Base-by-base conservation (phyloP, 2,888 invertebrate species). In the Tenthredo distinguenda region DNA sequence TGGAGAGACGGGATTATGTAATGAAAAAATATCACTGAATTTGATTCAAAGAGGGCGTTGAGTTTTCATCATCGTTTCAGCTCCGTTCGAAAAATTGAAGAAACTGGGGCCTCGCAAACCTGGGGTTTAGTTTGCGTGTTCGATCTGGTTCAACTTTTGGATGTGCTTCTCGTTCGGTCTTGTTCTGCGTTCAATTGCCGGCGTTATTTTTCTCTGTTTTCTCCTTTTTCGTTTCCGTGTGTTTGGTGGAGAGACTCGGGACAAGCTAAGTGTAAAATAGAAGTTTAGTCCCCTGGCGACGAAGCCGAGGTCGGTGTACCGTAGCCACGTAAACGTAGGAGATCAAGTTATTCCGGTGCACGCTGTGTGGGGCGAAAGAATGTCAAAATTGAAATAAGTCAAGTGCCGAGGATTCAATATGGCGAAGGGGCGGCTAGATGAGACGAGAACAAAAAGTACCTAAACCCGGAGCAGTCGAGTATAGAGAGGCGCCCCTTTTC, bases 301-400 rank as follows among this genome's bases (percentile, higher is more conserved):
- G 43, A 47, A 40, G 68, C 68, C 83, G 83, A 83, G 83, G 83
- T 83, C 83, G 83, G 81, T 81, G 81, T 81, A 81, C 81, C 81
- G 81, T 62, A 40, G 81, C 81, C 18, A n/a, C 31, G 55, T 68
- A 71, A 83, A 83, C 47, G 43, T 83, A 83, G 83, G 81, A 81
- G 81, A 81, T 81, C 81, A 65, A 87, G 88, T 87, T 89, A 89
- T 89, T 89, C 87, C 88, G 87, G 88, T 86, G 86, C 86, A 82
- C 85, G 86, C 86, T 86, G 83, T 87, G 86, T 68, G 87, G 86
- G 72, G 84, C 85, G 68, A 85, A 85, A 85, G 88, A 88, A 88
- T 86, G 87, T 86, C 86, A 87, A 87, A 88, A 88, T 88, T 87
- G 81, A 85, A 88, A 88, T 86, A 87, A 47, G 83, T 62, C 81